phyloP scores from a whole-genome alignment of 2,888 invertebrate species.

The Netelia virgata region DNA sequence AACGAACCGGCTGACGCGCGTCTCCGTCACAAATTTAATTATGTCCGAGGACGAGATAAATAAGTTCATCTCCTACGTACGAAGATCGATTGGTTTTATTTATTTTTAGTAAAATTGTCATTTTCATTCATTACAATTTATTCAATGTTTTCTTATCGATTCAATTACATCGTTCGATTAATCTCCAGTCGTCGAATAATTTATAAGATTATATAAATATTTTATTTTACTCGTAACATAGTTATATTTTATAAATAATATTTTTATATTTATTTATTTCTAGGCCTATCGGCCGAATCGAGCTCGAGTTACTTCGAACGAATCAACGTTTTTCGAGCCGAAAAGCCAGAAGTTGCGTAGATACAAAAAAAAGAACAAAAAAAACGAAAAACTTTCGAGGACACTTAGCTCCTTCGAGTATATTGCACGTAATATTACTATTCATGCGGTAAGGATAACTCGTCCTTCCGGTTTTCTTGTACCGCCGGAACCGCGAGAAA shows the following conservation, averaged over 20 bases:
- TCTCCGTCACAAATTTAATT: background rate
- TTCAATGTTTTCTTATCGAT: no score
- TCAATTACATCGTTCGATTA: no score
- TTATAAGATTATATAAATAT: no score
- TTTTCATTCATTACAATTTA: no score
- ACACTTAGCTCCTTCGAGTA: slow-evolving; percentile 9
- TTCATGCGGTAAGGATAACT: slow-evolving; percentile 6
- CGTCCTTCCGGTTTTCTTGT: background rate
- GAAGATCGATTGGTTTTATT: background rate
- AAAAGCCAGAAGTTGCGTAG: background rate
- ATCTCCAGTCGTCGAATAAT: no score
- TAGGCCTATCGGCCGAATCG: no score
- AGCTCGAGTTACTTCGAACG: background rate
- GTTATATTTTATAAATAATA: no score
- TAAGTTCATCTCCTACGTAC: background rate
- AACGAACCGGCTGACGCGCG: slow-evolving; percentile 43
- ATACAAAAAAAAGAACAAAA: background rate
- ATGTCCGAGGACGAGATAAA: background rate
- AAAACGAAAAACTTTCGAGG: background rate
- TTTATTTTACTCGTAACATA: no score
- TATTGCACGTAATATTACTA: background rate
- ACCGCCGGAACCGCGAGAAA: background rate
- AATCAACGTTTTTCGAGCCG: no score
- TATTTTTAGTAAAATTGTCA: background rate
- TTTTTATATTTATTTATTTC: no score